These are phyloP conservation scores for Frankliniella intonsa DNA, from an alignment of 2,888 invertebrate genomes.

Conservation along the genomic window DNA sequence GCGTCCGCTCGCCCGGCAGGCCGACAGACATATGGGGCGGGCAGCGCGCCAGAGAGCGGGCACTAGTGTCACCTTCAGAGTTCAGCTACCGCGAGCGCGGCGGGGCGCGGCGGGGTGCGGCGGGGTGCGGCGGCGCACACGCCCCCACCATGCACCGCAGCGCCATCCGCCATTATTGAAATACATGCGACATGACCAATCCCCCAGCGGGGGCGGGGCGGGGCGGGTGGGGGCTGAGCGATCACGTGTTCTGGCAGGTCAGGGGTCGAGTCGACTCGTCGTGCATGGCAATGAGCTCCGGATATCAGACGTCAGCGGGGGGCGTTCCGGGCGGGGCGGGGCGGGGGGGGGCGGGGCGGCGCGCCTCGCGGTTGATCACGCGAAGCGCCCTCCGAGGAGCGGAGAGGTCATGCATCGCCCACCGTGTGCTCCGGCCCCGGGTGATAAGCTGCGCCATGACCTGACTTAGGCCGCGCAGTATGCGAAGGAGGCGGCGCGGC, in stretches of 20 bases:
- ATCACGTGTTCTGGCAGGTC: too few relatives aligned
- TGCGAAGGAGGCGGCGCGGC: background rate
- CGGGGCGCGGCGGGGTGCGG: background rate
- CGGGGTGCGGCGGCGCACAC: background rate
- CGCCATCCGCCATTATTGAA: too few relatives aligned
- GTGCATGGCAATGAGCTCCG: too few relatives aligned
- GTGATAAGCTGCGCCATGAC: too few relatives aligned
- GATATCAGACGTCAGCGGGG: too few relatives aligned
- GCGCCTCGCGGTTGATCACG: background rate
- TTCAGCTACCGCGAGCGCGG: background rate
- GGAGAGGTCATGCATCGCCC: too few relatives aligned
- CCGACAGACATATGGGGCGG: background rate
- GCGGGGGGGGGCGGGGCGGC: background rate
- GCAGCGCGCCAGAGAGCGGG: constrained; percentile 16
- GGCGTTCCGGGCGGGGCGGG: background rate
- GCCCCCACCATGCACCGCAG: background rate
- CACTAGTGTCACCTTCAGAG: constrained; percentile 26
- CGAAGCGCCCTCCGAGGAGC: too few relatives aligned
- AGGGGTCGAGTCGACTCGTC: too few relatives aligned
- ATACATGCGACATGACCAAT: too few relatives aligned
- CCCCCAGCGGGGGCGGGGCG: too few relatives aligned
- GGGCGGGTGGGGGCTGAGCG: too few relatives aligned
- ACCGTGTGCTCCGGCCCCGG: too few relatives aligned
- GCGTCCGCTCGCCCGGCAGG: background rate
- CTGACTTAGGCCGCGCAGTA: background rate